Evolutionary conservation across 2,113 vertebrate genomes (phyloP), one percentile per base, ranked within the genome.

Genomic region (Ceratotherium simum): DNA sequence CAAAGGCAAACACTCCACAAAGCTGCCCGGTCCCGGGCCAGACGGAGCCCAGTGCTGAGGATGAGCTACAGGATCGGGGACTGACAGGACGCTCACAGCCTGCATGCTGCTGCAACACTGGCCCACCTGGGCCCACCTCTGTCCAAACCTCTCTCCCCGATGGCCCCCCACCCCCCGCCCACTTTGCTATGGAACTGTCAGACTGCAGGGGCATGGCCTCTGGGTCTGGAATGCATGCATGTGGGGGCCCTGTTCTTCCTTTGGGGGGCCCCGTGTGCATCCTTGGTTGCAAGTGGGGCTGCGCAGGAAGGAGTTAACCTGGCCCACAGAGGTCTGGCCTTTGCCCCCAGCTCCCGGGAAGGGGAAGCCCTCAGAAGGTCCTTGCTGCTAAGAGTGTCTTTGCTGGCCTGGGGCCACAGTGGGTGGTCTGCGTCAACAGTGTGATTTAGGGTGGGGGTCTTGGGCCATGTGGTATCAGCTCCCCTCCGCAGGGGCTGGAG

Each of bases 11-110:
- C 39, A 8, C 27, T 69, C 62, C 25, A 9, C 27, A 31, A 33
- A 69, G n/a, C n/a, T 1, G 18, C 62, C 27, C 42, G 14, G 7
- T 78, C 58, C 36, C 8, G 12, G 39, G 39, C 23, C 31, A 69
- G 23, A 51, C 13, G 20, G 33, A 78, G 36, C 70, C 39, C 14
- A 31, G 79, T 3, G 23, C 4, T 27, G 23, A 6, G 67, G 70
- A 48, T 3, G 5, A 48, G 10, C 29, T 6, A 62, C 20, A 62
- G 21, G 48, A 58, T 31, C 11, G 36, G 56, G n/a, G 6, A 18
- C 2, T 2, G 1, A 5, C 31, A 81, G 56, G 17, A 25, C 3
- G 18, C 65, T 58, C 29, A 2, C 0, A 36, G 62, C 29, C 56
- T 17, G 0, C 13, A 2, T 3, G 25, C 73, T 67, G 11, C 25